Evolutionary conservation across 1,140 invertebrate species (phyloP).

Genomic region (Dinoponera quadriceps): DNA sequence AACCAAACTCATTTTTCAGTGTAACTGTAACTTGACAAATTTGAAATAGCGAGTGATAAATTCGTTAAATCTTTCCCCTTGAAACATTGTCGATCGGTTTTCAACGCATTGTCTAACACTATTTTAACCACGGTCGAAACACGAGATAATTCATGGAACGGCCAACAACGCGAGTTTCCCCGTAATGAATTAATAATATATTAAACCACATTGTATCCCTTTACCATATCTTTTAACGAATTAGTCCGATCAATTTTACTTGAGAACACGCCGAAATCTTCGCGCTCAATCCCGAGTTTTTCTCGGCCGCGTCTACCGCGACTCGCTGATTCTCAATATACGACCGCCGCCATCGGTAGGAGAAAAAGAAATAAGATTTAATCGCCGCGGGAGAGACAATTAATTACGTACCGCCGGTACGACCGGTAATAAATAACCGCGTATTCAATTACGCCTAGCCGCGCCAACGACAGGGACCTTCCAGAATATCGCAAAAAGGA

Average conservation of each 20-base stretch:
- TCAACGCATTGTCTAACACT: not conserved
- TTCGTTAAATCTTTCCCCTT: not conserved
- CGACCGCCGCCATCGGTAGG: not conserved
- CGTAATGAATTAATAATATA: too few species aligned
- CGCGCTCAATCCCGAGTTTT: too few species aligned
- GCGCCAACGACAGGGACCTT: constrained; percentile 7
- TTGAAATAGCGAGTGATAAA: not conserved
- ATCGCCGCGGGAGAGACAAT: constrained; percentile 44
- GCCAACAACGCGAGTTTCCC: too few species aligned
- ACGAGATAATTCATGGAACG: too few species aligned
- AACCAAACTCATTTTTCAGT: too few species aligned
- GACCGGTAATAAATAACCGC: constrained; percentile 55
- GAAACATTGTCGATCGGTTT: not conserved
- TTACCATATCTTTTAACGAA: too few species aligned
- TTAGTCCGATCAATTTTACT: too few species aligned
- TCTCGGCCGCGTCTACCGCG: too few species aligned
- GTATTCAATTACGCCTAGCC: constrained; percentile 47
- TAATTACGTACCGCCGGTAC: constrained; percentile 46
- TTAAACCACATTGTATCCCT: too few species aligned
- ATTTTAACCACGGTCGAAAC: too few species aligned
- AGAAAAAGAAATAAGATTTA: constrained; percentile 38
- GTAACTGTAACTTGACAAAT: not conserved
- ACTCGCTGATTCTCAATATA: too few species aligned
- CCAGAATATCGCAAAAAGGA: constrained; percentile 41
- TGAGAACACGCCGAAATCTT: too few species aligned